A percentile compares a stretch with the other conserved stretches of the same genome.
Evolutionary conservation across 2,888 invertebrate species (phyloP).

Genomic region (Glyphotaelius pellucidus): DNA sequence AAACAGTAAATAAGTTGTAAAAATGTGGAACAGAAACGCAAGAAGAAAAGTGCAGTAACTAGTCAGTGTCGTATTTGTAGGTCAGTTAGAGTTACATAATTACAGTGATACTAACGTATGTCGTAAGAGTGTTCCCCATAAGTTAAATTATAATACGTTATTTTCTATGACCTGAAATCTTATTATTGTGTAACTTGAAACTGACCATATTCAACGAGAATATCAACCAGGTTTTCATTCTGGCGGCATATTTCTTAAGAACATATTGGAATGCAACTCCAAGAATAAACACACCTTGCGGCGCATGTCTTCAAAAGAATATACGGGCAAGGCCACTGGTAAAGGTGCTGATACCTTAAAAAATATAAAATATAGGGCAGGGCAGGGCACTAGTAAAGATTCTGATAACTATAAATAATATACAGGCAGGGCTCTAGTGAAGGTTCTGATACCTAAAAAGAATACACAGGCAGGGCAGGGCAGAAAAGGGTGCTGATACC

Average conservation of each 20-base stretch:
- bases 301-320: neutral
- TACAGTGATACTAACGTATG: neutral
- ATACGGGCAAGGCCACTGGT: neutral
- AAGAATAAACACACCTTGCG: neutral
- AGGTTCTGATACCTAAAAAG: too few species aligned
- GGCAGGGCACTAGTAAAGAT: too few species aligned
- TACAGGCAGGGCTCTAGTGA: too few species aligned
- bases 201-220: neutral
- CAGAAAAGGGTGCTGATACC: too few species aligned
- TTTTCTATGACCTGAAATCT: neutral
- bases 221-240: neutral
- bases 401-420: too few species aligned
- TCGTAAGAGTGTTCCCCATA: neutral
- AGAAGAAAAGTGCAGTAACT: too few species aligned
- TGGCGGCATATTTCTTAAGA: neutral
- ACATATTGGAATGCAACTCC: neutral
- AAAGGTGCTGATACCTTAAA: neutral
- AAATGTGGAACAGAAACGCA: too few species aligned
- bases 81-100: neutral
- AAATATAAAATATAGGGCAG: too few species aligned
- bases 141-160: neutral
- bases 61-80: neutral
- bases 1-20: too few species aligned
- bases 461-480: too few species aligned
- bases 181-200: neutral